Evolutionary conservation across 2,113 vertebrate species (phyloP).

Genomic region (Pituophis catenifer): DNA sequence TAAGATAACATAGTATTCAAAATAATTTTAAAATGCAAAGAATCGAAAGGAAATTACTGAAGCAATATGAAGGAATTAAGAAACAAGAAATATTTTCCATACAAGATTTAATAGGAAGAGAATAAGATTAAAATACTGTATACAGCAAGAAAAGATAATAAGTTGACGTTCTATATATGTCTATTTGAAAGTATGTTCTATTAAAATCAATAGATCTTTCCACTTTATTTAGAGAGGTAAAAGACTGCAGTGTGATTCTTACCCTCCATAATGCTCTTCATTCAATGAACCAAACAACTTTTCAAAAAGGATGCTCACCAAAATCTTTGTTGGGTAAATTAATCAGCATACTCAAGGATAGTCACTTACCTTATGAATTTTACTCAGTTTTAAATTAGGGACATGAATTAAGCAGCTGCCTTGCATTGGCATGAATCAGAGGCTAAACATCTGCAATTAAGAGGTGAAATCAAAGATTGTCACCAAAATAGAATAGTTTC

Average conservation of each 20-base stretch:
- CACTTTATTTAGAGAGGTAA: background rate
- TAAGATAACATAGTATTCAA: background rate
- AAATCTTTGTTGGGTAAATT: background rate
- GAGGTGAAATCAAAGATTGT: conserved; percentile 6
- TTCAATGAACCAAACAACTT: background rate
- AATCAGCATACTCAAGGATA: background rate
- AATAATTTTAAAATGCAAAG: background rate
- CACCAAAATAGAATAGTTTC: background rate
- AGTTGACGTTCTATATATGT: background rate
- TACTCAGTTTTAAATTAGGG: conserved; percentile 33
- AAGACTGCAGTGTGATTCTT: background rate
- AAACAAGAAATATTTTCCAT: background rate
- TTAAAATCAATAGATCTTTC: background rate
- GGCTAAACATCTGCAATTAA: conserved; percentile 53
- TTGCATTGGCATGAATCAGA: conserved; percentile 60
- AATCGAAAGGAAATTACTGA: background rate
- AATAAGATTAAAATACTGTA: background rate
- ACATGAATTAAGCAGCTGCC: conserved; percentile 36
- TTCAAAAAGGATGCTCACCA: background rate
- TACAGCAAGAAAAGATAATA: background rate
- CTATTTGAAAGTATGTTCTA: background rate
- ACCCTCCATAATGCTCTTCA: background rate
- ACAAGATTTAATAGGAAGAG: background rate
- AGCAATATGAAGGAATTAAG: background rate
- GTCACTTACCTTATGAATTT: conserved; percentile 32